phyloP scores from a whole-genome alignment of 2,888 invertebrate species.

The Drosophila greeni region DNA sequence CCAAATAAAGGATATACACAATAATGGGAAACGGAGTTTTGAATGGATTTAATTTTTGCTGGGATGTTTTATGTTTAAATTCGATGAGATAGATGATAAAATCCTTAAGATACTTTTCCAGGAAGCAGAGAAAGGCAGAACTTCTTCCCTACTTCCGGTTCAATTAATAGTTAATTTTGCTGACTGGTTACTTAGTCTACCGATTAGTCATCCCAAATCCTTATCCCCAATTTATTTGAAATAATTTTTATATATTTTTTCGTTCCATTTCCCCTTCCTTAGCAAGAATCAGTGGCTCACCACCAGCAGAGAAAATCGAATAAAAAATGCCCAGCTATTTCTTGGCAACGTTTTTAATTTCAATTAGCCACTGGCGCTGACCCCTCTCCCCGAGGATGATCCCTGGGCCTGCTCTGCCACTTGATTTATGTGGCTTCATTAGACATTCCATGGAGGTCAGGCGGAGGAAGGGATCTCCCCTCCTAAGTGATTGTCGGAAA shows the following conservation, averaged over 20 bases:
- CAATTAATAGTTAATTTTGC: too few species aligned
- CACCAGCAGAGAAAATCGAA: slow-evolving; percentile 14
- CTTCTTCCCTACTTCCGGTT: too few species aligned
- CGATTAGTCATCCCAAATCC: neutral
- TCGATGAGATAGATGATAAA: too few species aligned
- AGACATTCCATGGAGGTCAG: slow-evolving; percentile 62
- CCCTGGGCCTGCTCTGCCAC: slow-evolving; percentile 49
- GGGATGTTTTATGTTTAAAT: too few species aligned
- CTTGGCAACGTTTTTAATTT: slow-evolving; percentile 67
- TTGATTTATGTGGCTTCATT: slow-evolving; percentile 78
- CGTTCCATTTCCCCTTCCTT: too few species aligned
- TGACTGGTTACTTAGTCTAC: too few species aligned
- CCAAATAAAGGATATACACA: slow-evolving; percentile 69
- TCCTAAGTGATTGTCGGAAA: slow-evolving; percentile 67
- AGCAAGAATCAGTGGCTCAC: slow-evolving; percentile 24
- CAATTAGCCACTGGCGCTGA: slow-evolving; percentile 57
- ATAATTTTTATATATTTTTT: too few species aligned
- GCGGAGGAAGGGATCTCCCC: too few species aligned
- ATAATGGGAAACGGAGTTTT: slow-evolving; percentile 32
- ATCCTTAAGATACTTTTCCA: too few species aligned
- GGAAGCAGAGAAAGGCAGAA: too few species aligned
- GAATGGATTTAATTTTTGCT: too few species aligned
- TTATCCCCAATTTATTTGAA: neutral
- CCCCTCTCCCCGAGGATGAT: slow-evolving; percentile 15
- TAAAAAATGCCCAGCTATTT: slow-evolving; percentile 37